These are phyloP conservation scores for Dimorphilus gyrociliatus DNA, from an alignment of 2,888 invertebrate species.

Conservation along the genomic window DNA sequence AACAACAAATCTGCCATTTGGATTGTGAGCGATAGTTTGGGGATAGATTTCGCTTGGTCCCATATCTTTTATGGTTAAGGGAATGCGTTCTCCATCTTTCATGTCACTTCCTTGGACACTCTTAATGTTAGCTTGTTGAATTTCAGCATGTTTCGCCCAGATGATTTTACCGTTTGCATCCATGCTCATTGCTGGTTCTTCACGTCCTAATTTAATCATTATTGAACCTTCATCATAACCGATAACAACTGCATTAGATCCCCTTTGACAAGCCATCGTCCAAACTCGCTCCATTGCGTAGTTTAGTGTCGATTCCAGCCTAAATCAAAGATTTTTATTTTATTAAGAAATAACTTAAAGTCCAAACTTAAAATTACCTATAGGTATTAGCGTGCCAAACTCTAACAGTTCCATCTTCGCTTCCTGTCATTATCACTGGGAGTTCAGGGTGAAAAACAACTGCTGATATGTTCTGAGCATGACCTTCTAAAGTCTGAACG, in stretches of 20 bases:
- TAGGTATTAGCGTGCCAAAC: slow-evolving; percentile 99
- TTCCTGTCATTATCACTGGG: slow-evolving; percentile 87
- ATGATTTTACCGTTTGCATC: slow-evolving; percentile 94
- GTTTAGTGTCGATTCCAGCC: slow-evolving; percentile 85
- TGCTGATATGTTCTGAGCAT: slow-evolving; percentile 73
- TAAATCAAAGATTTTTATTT: no score
- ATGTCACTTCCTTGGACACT: slow-evolving; percentile 43
- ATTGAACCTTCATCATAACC: slow-evolving; percentile 96
- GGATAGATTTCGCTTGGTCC: slow-evolving; percentile 98
- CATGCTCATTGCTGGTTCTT: slow-evolving; percentile 98
- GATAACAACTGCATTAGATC: slow-evolving; percentile 87
- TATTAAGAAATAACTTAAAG: no score
- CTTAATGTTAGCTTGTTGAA: slow-evolving; percentile 87
- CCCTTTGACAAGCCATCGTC: slow-evolving; percentile 80
- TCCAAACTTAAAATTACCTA: no score
- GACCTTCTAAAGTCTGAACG: slow-evolving; percentile 91
- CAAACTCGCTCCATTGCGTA: slow-evolving; percentile 96
- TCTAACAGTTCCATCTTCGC: slow-evolving; percentile 82
- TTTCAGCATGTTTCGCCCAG: slow-evolving; percentile 95
- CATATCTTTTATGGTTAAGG: slow-evolving; percentile 92
- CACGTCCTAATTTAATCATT: slow-evolving; percentile 85
- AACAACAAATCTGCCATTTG: slow-evolving; percentile 81
- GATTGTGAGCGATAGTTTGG: slow-evolving; percentile 92
- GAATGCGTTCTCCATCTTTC: slow-evolving; percentile 77
- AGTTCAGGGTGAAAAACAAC: slow-evolving; percentile 96